Percentiles rank a stretch among this genome's conserved stretches.
phyloP scores from a whole-genome alignment of 2,888 invertebrate genomes.

The Aspidapion aeneum region DNA sequence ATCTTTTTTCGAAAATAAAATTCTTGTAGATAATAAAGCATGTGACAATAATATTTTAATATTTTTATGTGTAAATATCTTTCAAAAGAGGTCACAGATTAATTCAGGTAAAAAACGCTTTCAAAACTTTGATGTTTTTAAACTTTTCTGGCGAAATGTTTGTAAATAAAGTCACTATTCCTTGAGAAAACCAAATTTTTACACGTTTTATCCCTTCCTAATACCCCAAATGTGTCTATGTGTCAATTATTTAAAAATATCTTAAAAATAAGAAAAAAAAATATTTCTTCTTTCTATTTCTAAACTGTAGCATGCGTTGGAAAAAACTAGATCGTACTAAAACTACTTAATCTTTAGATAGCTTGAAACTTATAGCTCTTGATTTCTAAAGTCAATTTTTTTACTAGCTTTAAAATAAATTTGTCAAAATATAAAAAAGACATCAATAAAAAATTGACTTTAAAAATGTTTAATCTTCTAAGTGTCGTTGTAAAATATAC shows the following conservation, averaged over 20 bases:
- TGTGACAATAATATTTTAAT: constrained; percentile 1
- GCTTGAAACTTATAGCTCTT: too few species aligned
- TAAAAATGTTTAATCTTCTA: constrained; percentile 37
- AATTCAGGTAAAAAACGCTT: background rate
- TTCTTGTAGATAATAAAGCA: constrained; percentile 8
- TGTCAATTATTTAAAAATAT: background rate
- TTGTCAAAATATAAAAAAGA: background rate
- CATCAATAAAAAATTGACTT: background rate
- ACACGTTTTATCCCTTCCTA: background rate
- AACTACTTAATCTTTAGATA: background rate
- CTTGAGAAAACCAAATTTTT: background rate
- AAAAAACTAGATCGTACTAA: background rate
- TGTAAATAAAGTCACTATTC: constrained; percentile 10
- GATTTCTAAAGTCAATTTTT: background rate
- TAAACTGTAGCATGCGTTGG: background rate
- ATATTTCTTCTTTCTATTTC: background rate
- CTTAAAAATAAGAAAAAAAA: background rate
- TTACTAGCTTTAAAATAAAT: background rate
- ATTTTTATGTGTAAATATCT: background rate
- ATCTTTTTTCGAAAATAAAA: constrained; percentile 18
- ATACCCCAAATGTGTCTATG: background rate
- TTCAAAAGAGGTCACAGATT: background rate
- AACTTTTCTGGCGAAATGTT: background rate
- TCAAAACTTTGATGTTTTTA: background rate
- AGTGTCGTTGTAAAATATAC: constrained; percentile 47